Evolutionary conservation across 1,140 invertebrate genomes (phyloP).

Genomic region (Meloidogyne exigua): DNA sequence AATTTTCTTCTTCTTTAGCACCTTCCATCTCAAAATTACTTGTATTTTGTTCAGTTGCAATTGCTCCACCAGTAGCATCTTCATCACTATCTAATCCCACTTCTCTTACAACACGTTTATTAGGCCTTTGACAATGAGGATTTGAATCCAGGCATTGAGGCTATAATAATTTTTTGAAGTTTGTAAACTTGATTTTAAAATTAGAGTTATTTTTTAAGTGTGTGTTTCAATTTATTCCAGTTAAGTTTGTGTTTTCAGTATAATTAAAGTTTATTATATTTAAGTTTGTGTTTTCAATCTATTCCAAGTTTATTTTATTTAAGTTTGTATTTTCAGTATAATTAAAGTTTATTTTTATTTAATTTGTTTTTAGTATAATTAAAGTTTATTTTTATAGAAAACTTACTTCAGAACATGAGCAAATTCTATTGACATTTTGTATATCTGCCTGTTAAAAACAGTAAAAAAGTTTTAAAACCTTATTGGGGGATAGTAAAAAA

Average conservation of each 20-base stretch:
- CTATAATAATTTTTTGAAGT: background rate
- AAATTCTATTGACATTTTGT: background rate
- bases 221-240: background rate
- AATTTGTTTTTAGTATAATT: background rate
- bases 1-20: slow-evolving; percentile 5
- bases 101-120: background rate
- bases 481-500: background rate
- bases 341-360: background rate
- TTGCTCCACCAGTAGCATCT: background rate
- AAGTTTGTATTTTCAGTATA: background rate
- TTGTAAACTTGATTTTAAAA: background rate
- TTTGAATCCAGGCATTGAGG: background rate
- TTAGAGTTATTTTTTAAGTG: background rate
- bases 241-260: background rate
- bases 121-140: background rate
- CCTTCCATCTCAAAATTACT: background rate
- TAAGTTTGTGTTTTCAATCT: background rate
- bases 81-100: background rate
- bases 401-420: background rate
- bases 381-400: background rate
- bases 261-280: background rate
- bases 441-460: background rate
- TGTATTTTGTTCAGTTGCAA: background rate
- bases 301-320: background rate
- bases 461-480: background rate